Evolutionary conservation across 1,140 invertebrate species (phyloP).

Genomic region (Alviniconcha marisindica): DNA sequence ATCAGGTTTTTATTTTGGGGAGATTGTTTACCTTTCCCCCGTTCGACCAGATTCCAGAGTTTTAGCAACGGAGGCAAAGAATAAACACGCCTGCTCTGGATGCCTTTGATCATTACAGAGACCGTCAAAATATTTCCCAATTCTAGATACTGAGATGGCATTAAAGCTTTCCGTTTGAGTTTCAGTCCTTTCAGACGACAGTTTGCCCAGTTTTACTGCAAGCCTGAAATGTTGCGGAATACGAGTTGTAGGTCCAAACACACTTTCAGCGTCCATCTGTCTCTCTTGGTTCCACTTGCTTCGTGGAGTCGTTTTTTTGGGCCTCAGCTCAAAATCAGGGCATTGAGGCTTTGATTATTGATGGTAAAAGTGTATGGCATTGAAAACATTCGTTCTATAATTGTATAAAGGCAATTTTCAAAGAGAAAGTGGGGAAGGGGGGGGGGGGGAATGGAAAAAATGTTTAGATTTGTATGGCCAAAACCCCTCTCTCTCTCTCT

Average conservation of each 20-base stretch:
- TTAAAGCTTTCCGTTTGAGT: not conserved
- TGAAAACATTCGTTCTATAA: too few species aligned
- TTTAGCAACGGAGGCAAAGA: not conserved
- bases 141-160: conserved; percentile 1
- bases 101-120: conserved; percentile 9
- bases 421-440: too few species aligned
- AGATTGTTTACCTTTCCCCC: conserved; percentile 6
- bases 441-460: too few species aligned
- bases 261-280: not conserved
- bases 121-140: not conserved
- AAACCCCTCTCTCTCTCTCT: not conserved
- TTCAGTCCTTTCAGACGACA: too few species aligned
- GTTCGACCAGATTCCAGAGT: not conserved
- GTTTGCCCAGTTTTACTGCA: too few species aligned
- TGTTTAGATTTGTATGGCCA: too few species aligned
- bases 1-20: not conserved
- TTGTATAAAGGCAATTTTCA: too few species aligned
- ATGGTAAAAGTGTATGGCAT: too few species aligned
- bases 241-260: not conserved
- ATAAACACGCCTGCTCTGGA: not conserved
- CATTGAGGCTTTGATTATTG: too few species aligned
- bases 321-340: too few species aligned
- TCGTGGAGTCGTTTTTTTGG: too few species aligned
- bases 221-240: too few species aligned
- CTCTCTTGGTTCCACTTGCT: not conserved